Conservation (phyloP, 1,140 invertebrate species). For the Sitobion miscanthi region DNA sequence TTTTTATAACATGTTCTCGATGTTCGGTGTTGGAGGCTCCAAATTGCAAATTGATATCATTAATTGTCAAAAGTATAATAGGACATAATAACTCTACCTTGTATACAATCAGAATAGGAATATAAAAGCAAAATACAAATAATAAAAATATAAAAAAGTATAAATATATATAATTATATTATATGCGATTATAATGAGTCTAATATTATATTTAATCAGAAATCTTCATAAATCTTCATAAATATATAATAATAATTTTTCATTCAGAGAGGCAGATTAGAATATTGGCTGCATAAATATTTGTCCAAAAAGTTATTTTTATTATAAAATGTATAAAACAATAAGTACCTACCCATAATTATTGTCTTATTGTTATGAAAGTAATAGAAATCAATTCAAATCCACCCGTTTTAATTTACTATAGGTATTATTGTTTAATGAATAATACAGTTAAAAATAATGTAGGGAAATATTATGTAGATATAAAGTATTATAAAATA, state of each 20-base stretch:
- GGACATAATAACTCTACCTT: background rate
- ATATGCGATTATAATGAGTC: background rate
- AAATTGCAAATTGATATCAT: background rate
- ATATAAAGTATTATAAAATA: background rate
- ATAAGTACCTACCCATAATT: background rate
- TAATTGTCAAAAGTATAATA: background rate
- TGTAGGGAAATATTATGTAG: no score
- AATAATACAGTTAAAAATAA: background rate
- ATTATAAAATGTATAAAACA: background rate
- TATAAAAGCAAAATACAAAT: background rate
- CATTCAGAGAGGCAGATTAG: background rate
- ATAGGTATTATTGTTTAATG: background rate
- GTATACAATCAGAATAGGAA: no score
- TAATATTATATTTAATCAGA: background rate
- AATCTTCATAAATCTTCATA: background rate
- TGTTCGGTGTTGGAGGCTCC: background rate
- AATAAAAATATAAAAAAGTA: background rate
- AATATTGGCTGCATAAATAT: background rate
- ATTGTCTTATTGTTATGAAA: background rate
- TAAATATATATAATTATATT: background rate
- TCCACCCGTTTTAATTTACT: background rate
- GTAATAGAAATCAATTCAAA: background rate
- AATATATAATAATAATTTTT: background rate
- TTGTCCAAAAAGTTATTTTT: background rate
- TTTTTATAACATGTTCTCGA: no score